These are phyloP conservation scores for Beris chalybata DNA, from an alignment of 2,888 invertebrate species.

Conservation along the genomic window DNA sequence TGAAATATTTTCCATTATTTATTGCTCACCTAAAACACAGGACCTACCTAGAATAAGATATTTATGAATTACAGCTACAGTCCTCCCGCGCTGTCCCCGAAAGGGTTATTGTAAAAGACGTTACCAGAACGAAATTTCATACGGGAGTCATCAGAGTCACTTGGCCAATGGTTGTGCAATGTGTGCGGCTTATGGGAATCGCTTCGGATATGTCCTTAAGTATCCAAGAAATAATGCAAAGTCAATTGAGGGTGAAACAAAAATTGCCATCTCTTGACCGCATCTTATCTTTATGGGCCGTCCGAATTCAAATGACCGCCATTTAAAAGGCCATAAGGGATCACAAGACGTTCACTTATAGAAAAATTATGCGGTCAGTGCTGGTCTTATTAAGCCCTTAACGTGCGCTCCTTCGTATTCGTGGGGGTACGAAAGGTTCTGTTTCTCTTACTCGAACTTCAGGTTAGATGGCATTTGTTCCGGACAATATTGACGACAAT, in stretches of 20 bases:
- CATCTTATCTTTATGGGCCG: conserved; percentile 44
- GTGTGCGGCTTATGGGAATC: conserved; percentile 28
- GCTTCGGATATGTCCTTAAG: conserved; percentile 11
- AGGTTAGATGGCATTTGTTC: conserved; percentile 18
- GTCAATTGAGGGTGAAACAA: conserved; percentile 44
- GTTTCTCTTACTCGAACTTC: conserved; percentile 1
- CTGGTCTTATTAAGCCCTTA: conserved; percentile 43
- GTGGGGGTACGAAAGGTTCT: background rate
- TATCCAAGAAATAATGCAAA: conserved; percentile 37
- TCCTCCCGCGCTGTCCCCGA: background rate
- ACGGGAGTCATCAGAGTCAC: conserved; percentile 15
- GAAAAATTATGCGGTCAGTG: conserved; percentile 44
- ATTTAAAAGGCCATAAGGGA: conserved; percentile 43
- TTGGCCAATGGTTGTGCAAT: conserved; percentile 26
- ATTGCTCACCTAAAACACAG: conserved; percentile 18
- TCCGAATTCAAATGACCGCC: conserved; percentile 44
- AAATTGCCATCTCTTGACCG: conserved; percentile 44
- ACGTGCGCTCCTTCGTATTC: conserved; percentile 21
- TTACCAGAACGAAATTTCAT: conserved; percentile 1
- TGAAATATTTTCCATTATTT: conserved; percentile 37
- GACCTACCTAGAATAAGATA: conserved; percentile 12
- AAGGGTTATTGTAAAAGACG: conserved; percentile 8
- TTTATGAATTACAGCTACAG: conserved; percentile 12
- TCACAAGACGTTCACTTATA: conserved; percentile 42
- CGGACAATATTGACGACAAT: conserved; percentile 18